Evolutionary conservation across 1,140 invertebrate genomes (phyloP).

Genomic region (Bombus breviceps): DNA sequence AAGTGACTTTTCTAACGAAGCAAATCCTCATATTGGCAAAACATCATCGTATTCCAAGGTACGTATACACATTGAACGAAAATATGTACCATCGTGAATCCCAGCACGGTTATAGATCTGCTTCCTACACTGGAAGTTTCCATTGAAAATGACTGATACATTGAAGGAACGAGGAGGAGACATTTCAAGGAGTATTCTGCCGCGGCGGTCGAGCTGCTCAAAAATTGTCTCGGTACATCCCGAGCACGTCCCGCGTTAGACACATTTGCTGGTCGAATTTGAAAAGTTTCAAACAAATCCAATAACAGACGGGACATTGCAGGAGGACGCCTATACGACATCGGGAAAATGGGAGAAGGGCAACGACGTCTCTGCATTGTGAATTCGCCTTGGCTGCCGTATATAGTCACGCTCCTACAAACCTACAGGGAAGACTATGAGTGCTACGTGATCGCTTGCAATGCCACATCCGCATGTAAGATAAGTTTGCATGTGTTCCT

Average conservation of each 20-base stretch:
- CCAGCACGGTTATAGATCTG: too few relatives aligned
- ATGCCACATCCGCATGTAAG: background rate
- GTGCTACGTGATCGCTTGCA: slow-evolving; percentile 19
- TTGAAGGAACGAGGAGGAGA: background rate
- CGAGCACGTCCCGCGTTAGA: slow-evolving; percentile 40
- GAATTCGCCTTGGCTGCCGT: slow-evolving; percentile 53
- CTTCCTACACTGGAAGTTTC: background rate
- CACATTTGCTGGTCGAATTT: slow-evolving; percentile 57
- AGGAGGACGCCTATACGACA: background rate
- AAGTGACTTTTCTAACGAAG: too few relatives aligned
- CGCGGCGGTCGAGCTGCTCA: background rate
- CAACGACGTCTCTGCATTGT: slow-evolving; percentile 55
- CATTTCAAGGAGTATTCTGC: background rate
- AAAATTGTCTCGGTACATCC: slow-evolving; percentile 38
- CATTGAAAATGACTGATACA: background rate
- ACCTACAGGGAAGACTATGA: slow-evolving; percentile 41
- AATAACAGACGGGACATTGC: slow-evolving; percentile 59
- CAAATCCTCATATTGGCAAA: too few relatives aligned
- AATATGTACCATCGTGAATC: too few relatives aligned
- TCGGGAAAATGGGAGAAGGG: background rate
- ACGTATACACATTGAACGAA: too few relatives aligned
- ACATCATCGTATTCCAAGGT: too few relatives aligned
- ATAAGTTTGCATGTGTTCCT: background rate
- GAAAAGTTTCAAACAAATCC: slow-evolving; percentile 73
- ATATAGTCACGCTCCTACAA: slow-evolving; percentile 38